Conservation (phyloP, 2,888 invertebrate species). For the Meta bourneti region DNA sequence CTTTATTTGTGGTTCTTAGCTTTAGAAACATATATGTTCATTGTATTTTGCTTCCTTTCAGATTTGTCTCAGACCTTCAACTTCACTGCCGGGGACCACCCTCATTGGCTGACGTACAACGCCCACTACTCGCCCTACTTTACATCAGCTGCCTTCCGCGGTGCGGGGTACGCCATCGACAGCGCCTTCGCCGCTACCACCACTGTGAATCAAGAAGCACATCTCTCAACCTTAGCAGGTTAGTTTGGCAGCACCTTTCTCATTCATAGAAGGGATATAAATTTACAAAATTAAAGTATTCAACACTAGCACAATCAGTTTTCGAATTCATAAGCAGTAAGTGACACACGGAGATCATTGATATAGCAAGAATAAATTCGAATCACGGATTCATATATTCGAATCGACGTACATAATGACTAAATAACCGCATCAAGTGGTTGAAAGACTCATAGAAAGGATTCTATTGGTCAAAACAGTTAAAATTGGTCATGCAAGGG, state of each 20-base stretch:
- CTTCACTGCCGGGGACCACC: constrained; percentile 68
- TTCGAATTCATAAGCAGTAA: too few relatives aligned
- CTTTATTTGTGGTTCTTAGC: too few relatives aligned
- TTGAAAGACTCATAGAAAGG: too few relatives aligned
- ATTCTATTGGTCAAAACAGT: too few relatives aligned
- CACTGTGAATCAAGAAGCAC: constrained; percentile 49
- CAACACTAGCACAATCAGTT: too few relatives aligned
- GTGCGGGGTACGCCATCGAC: constrained; percentile 71
- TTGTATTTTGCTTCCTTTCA: constrained; percentile 27
- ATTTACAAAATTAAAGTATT: too few relatives aligned
- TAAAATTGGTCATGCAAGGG: too few relatives aligned
- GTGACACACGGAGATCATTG: too few relatives aligned
- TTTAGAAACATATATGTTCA: background rate
- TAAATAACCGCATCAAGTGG: too few relatives aligned
- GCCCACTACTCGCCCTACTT: constrained; percentile 74
- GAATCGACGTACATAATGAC: too few relatives aligned
- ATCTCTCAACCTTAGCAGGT: constrained; percentile 53
- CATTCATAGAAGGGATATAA: background rate
- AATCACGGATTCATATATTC: too few relatives aligned
- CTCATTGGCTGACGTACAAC: constrained; percentile 68
- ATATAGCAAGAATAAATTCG: too few relatives aligned
- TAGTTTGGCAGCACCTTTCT: background rate
- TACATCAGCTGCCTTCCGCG: constrained; percentile 60
- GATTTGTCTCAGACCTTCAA: constrained; percentile 72
- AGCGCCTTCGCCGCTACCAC: constrained; percentile 66